These are phyloP conservation scores for Alethe castanea DNA, from an alignment of 2,113 vertebrate species.

Conservation along the genomic window DNA sequence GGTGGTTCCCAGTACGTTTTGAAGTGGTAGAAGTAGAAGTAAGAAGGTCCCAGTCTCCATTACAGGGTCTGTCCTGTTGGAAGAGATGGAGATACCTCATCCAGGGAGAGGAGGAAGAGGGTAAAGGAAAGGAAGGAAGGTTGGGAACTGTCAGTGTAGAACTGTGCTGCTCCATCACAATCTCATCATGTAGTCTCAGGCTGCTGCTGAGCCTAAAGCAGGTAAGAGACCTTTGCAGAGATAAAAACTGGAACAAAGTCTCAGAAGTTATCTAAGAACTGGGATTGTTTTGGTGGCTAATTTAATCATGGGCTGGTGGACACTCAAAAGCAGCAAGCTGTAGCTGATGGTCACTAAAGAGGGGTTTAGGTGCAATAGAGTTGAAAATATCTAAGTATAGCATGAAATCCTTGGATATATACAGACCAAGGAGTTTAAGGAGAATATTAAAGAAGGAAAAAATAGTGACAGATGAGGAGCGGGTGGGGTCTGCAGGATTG, in stretches of 20 bases:
- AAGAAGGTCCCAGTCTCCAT: background rate
- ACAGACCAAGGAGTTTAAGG: background rate
- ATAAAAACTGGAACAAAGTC: background rate
- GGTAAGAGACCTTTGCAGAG: background rate
- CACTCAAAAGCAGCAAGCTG: conserved; percentile 9
- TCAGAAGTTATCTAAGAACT: background rate
- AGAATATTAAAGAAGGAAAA: conserved; percentile 1
- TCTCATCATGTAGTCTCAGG: background rate
- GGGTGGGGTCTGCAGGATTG: background rate
- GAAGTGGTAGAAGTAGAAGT: background rate
- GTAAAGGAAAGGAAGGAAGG: background rate
- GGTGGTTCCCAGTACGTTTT: background rate
- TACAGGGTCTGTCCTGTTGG: background rate
- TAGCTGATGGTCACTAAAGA: background rate
- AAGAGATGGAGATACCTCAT: background rate
- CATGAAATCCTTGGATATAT: background rate
- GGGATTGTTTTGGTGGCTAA: background rate
- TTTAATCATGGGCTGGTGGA: background rate
- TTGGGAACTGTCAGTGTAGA: background rate
- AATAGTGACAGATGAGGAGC: background rate
- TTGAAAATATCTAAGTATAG: background rate
- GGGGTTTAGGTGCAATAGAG: background rate
- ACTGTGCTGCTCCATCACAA: background rate
- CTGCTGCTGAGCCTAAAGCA: background rate
- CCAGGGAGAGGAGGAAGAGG: background rate